phyloP scores from a whole-genome alignment of 2,113 vertebrate species.

The Labeo rohita region DNA sequence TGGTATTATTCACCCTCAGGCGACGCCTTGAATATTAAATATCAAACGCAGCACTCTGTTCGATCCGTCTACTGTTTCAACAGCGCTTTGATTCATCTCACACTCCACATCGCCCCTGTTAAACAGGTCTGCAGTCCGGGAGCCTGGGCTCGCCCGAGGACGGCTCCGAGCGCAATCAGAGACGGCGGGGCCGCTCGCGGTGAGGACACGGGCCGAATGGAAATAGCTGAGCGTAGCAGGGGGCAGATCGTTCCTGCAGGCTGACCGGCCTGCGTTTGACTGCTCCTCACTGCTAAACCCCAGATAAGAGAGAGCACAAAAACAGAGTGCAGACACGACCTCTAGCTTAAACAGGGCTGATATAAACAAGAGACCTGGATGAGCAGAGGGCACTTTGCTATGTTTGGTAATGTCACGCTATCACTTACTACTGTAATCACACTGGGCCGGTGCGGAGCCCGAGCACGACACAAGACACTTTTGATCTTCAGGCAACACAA shows the following conservation, averaged over 20 bases:
- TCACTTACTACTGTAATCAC: neutral
- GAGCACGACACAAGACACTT: neutral
- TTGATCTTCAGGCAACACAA: neutral
- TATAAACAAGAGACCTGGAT: neutral
- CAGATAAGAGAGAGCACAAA: constrained; percentile 1
- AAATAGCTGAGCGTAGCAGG: neutral
- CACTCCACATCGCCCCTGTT: neutral
- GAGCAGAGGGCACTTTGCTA: constrained; percentile 22
- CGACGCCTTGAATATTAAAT: constrained; percentile 52
- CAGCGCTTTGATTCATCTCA: constrained; percentile 45
- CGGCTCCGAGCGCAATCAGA: neutral
- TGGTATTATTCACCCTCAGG: constrained; percentile 37
- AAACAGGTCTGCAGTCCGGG: neutral
- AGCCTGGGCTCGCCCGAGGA: neutral
- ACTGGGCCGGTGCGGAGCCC: neutral
- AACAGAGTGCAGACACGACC: neutral
- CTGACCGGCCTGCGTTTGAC: neutral
- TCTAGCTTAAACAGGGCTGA: neutral
- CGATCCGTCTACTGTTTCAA: constrained; percentile 48
- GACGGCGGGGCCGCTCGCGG: neutral
- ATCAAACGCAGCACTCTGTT: constrained; percentile 32
- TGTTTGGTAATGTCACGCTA: neutral
- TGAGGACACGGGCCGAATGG: neutral
- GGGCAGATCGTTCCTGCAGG: neutral
- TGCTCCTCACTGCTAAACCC: neutral